Percentiles rank a stretch among this genome's conserved stretches.
Evolutionary conservation across 2,888 invertebrate species (phyloP).

Genomic region (Tridacna gigas): DNA sequence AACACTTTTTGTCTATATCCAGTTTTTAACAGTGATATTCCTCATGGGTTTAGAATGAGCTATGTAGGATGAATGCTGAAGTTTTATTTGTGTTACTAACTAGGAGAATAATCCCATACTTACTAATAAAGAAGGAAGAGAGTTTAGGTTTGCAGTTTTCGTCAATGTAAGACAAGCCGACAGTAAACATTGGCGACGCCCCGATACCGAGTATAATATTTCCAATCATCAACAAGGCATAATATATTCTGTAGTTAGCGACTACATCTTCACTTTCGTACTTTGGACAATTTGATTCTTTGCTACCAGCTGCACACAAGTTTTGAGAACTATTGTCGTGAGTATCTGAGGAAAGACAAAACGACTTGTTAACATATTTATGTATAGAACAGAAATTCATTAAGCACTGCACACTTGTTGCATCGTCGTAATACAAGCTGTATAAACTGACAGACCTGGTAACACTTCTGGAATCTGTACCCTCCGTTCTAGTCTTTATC

Average conservation of each 20-base stretch:
- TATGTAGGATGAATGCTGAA: no score
- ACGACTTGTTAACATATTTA: no score
- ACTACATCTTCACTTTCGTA: not conserved
- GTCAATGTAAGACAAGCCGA: constrained; percentile 76
- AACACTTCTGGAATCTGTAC: no score
- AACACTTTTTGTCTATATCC: no score
- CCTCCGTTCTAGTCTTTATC: no score
- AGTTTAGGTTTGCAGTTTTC: constrained; percentile 75
- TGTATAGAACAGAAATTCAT: no score
- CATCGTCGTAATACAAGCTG: no score
- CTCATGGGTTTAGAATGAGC: no score
- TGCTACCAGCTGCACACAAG: constrained; percentile 27
- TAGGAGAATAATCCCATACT: constrained; percentile 35
- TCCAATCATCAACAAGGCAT: constrained; percentile 74
- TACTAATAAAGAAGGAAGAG: constrained; percentile 78
- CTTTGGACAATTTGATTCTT: not conserved
- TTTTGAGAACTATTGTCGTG: constrained; percentile 43
- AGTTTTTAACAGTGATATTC: no score
- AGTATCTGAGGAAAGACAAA: not conserved
- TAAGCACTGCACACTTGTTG: no score
- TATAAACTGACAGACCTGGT: no score
- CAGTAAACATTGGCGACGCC: constrained; percentile 76
- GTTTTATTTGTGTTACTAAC: no score
- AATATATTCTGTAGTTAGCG: constrained; percentile 43
- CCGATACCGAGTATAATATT: constrained; percentile 78